Conservation (phyloP, 2,797 vertebrate genomes). For the Acanthurus tractus region DNA sequence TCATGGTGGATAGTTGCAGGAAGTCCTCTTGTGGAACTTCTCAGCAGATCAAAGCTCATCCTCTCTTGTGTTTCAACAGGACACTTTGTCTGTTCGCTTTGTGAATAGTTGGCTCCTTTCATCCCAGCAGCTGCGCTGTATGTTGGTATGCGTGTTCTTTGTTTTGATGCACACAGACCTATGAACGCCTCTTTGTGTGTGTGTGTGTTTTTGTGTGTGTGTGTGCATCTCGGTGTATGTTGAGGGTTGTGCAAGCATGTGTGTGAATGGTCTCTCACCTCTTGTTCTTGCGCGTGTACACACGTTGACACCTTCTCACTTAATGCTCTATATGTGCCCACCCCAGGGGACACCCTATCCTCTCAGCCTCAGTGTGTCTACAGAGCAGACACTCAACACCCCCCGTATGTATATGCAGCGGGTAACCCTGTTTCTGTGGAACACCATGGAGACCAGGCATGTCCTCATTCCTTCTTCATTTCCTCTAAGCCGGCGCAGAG, state of each 20-base stretch:
- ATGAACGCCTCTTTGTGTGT: constrained; percentile 26
- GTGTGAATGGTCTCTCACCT: constrained; percentile 52
- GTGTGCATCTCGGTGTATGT: not conserved
- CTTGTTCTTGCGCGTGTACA: constrained; percentile 59
- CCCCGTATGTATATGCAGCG: constrained; percentile 43
- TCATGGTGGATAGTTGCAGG: constrained; percentile 38
- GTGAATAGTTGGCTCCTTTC: constrained; percentile 60
- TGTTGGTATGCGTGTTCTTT: constrained; percentile 40
- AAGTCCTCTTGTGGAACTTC: constrained; percentile 52
- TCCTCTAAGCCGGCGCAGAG: constrained; percentile 48
- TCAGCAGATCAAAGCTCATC: constrained; percentile 72
- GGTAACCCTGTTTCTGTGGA: constrained; percentile 66
- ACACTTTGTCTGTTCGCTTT: constrained; percentile 27
- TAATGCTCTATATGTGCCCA: constrained; percentile 53
- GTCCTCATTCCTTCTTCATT: constrained; percentile 59
- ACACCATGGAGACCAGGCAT: constrained; percentile 66
- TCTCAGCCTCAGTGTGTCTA: constrained; percentile 49
- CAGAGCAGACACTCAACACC: constrained; percentile 52
- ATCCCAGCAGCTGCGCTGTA: constrained; percentile 73
- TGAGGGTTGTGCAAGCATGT: not conserved
- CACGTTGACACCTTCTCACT: constrained; percentile 76
- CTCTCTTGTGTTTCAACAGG: constrained; percentile 48
- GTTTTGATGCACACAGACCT: constrained; percentile 45
- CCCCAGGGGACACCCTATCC: constrained; percentile 64
- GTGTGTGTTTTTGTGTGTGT: not conserved